phyloP scores from a whole-genome alignment of 2,888 invertebrate species.

The Cephus sareptanus region DNA sequence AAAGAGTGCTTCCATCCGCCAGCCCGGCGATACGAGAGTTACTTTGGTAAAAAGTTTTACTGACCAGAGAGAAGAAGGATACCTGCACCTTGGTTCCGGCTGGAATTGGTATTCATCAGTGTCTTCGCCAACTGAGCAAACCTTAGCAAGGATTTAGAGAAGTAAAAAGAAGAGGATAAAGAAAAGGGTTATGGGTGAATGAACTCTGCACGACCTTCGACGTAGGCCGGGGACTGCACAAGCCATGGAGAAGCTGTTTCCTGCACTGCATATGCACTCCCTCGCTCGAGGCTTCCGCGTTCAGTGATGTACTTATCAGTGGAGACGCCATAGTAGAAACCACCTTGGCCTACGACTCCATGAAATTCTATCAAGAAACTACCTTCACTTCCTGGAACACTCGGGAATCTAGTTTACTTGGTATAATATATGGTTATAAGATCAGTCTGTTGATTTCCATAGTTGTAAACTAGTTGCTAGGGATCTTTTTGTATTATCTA shows the following conservation, averaged over 20 bases:
- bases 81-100: background rate
- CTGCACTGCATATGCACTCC: conserved; percentile 29
- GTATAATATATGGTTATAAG: background rate
- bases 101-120: background rate
- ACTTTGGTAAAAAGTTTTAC: background rate
- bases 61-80: background rate
- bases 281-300: conserved; percentile 48
- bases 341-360: background rate
- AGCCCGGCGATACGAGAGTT: background rate
- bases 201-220: conserved; percentile 51
- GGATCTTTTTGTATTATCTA: background rate
- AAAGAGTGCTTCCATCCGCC: background rate
- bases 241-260: conserved; percentile 6
- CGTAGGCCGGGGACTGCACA: conserved; percentile 31
- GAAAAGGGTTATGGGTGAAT: conserved; percentile 53
- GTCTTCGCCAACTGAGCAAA: background rate
- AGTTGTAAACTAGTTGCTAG: background rate
- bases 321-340: background rate
- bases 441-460: background rate
- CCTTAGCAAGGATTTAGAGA: background rate
- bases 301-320: conserved; percentile 34
- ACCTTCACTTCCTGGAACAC: background rate
- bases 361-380: background rate
- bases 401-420: background rate
- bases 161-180: conserved; percentile 25